Evolutionary conservation across 1,140 invertebrate species (phyloP).

Genomic region (Cyphomyrmex costatus): DNA sequence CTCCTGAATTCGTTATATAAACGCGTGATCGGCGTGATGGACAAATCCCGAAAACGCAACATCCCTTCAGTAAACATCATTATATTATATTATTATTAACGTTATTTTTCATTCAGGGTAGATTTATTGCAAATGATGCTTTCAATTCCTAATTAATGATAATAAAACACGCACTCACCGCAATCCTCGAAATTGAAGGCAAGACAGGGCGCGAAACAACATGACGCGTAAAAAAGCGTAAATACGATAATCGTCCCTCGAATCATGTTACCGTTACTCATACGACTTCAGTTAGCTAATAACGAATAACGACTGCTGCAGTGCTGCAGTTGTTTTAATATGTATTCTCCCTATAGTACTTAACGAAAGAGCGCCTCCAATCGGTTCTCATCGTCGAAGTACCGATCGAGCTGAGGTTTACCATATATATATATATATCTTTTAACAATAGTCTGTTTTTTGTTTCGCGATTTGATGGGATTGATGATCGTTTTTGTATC

Average conservation of each 20-base stretch:
- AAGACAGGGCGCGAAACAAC: neutral
- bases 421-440: neutral
- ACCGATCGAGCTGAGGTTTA: conserved; percentile 5
- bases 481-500: no score
- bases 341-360: neutral
- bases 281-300: conserved; percentile 22
- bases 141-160: neutral
- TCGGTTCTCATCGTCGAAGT: neutral
- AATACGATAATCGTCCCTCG: neutral
- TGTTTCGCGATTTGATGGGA: no score
- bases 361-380: neutral
- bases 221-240: conserved; percentile 30
- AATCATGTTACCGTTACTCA: conserved; percentile 43
- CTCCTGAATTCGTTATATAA: no score
- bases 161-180: conserved; percentile 66
- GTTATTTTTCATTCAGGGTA: neutral
- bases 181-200: conserved; percentile 64
- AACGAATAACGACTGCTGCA: conserved; percentile 30
- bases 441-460: no score
- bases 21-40: neutral
- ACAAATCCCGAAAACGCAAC: neutral
- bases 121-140: neutral
- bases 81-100: neutral
- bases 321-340: neutral
- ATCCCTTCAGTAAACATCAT: neutral